Percentiles rank a stretch among this genome's conserved stretches.
These are phyloP conservation scores for Geopemphigus sp. DNA, from an alignment of 1,140 invertebrate genomes.

Conservation along the genomic window DNA sequence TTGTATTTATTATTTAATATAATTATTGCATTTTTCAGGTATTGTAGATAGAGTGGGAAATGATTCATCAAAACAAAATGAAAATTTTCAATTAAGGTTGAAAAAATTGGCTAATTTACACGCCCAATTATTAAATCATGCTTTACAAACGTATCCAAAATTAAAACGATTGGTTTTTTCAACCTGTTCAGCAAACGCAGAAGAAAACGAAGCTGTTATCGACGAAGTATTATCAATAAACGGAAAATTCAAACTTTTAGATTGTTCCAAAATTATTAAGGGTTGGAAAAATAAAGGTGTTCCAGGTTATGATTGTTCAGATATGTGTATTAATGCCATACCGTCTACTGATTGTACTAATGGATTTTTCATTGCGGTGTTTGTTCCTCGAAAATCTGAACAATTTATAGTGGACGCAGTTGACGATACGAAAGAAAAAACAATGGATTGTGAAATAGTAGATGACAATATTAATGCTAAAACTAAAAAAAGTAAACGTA, in stretches of 20 bases:
- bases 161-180: slow-evolving; percentile 88
- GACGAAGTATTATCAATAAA: slow-evolving; percentile 59
- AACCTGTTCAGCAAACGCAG: slow-evolving; percentile 83
- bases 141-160: slow-evolving; percentile 76
- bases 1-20: no score
- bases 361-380: slow-evolving; percentile 92
- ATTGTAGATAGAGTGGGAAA: slow-evolving; percentile 33
- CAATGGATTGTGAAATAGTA: background rate
- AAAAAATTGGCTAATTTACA: slow-evolving; percentile 77
- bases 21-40: slow-evolving; percentile 29
- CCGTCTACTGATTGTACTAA: slow-evolving; percentile 77
- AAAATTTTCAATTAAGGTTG: slow-evolving; percentile 60
- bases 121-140: slow-evolving; percentile 78
- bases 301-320: slow-evolving; percentile 62
- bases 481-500: background rate
- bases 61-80: slow-evolving; percentile 54
- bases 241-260: slow-evolving; percentile 64
- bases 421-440: no score
- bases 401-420: no score
- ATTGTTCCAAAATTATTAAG: slow-evolving; percentile 61
- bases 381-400: slow-evolving; percentile 56
- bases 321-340: slow-evolving; percentile 75
- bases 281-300: slow-evolving; percentile 69
- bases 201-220: slow-evolving; percentile 92
- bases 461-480: background rate